Base-by-base conservation (phyloP, 1,140 invertebrate species). In the Hesperophylax magnus region DNA sequence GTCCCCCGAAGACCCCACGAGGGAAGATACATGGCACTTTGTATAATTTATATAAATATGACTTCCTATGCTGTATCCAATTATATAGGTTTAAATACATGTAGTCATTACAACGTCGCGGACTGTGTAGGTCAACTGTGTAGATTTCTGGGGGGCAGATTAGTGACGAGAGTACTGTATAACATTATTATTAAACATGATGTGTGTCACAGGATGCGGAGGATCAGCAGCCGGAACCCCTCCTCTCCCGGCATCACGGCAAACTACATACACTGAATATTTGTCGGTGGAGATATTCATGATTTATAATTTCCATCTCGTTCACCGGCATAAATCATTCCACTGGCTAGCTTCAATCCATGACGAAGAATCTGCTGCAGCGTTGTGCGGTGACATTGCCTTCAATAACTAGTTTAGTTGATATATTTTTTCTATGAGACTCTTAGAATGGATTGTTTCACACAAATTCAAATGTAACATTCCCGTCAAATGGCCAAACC, bases 221-320 rank as follows among this genome's bases (percentile, higher is more conserved):
- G 82, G 65, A 56, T 84, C 53, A 81, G 78, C 82, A 84, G 67
- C 61, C 74, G 82, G 77, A 80, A 71, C 31, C 77, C 80, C 5
- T 80, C 82, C 52, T 84, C 82, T 7, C 78, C 80, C 6, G 78
- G 77, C 14, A 75, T 84, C 47, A 84, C 82, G 20, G 39, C 82
- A 39, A 84, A 84, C 61, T 85, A 77, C 63, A 82, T 84, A 22
- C 78, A 81, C 63, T 84, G 34, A 79, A 72, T 27, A 47, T 69
- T 9, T 27, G 52, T 34, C 15, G 7, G 24, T 8, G 7, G n/a
- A 8, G 69, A 52, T 52, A 53, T 20, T 72, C 53, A 22, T 60
- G 53, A 75, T 27, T 58, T 52, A 54, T 52, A 20, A 17, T 75
- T 22, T 60, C 53, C 18, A 17, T 58, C 53, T 34, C 72, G 15